These are phyloP conservation scores for Sisyra nigra DNA, from an alignment of 2,888 invertebrate genomes.

Conservation along the genomic window DNA sequence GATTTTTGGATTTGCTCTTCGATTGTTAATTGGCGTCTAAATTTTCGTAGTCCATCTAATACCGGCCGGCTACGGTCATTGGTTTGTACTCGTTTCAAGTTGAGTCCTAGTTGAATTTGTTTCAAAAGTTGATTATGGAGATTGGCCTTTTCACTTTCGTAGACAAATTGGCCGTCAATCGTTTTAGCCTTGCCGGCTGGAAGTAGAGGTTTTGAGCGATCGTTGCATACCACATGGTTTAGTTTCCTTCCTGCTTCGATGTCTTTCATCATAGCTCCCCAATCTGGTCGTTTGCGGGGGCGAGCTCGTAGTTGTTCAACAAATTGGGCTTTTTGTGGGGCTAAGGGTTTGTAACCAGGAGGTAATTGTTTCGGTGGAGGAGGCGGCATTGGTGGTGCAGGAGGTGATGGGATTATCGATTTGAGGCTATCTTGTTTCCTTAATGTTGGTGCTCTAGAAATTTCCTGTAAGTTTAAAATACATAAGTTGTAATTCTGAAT, in stretches of 20 bases:
- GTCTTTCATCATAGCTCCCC: slow-evolving; percentile 83
- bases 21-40: slow-evolving; percentile 77
- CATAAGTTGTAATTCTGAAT: background rate
- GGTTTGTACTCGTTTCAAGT: slow-evolving; percentile 56
- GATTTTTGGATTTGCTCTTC: slow-evolving; percentile 79
- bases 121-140: slow-evolving; percentile 65
- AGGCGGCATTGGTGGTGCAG: slow-evolving; percentile 46
- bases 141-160: slow-evolving; percentile 70
- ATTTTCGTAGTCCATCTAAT: slow-evolving; percentile 68
- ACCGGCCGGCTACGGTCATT: slow-evolving; percentile 79
- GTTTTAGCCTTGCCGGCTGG: slow-evolving; percentile 39
- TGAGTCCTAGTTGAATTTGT: slow-evolving; percentile 61
- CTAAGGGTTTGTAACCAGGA: slow-evolving; percentile 39
- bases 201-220: slow-evolving; percentile 43
- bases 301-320: slow-evolving; percentile 57
- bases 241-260: slow-evolving; percentile 67
- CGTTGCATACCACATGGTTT: slow-evolving; percentile 72
- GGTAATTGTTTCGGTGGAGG: slow-evolving; percentile 50
- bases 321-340: slow-evolving; percentile 42
- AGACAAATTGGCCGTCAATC: slow-evolving; percentile 60
- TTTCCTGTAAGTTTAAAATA: slow-evolving; percentile 16
- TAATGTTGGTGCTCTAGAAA: slow-evolving; percentile 22
- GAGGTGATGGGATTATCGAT: slow-evolving; percentile 20
- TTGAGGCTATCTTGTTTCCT: slow-evolving; percentile 22
- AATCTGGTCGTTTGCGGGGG: slow-evolving; percentile 70